These are phyloP conservation scores for Nyctibius bracteatus DNA, from an alignment of 2,113 vertebrate species.

Conservation along the genomic window DNA sequence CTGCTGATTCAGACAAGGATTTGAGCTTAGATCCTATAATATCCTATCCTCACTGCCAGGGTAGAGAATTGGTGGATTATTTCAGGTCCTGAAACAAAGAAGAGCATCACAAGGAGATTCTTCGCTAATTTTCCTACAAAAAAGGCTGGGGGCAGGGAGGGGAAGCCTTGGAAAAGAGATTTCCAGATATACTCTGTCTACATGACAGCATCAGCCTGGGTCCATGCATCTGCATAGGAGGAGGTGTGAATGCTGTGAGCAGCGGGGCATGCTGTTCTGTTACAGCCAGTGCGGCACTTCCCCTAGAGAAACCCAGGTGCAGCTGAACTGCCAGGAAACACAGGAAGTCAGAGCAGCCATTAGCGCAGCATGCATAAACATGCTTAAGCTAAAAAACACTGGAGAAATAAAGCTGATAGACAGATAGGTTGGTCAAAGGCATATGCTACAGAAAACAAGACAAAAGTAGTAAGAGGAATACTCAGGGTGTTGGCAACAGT, in stretches of 20 bases:
- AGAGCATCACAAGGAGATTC: background rate
- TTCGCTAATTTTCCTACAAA: background rate
- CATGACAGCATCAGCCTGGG: background rate
- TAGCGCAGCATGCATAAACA: background rate
- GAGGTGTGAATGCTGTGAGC: background rate
- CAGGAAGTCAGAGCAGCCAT: background rate
- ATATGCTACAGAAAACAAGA: background rate
- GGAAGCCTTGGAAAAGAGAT: background rate
- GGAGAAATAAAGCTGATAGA: background rate
- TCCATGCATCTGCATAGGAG: accelerated
- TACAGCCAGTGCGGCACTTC: accelerated
- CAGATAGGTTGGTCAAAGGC: background rate
- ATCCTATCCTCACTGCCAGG: background rate
- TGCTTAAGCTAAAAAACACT: background rate
- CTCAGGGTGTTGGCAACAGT: background rate
- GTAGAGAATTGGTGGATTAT: background rate
- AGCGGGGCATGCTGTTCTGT: background rate
- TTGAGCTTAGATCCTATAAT: background rate
- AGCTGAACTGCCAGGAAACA: background rate
- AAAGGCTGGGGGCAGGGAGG: background rate
- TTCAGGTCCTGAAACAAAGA: background rate
- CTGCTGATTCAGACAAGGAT: background rate
- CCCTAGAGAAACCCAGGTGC: background rate
- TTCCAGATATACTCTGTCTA: background rate
- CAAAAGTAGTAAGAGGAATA: background rate